Evolutionary conservation across 2,113 vertebrate species (phyloP).

Genomic region (Promerops cafer): DNA sequence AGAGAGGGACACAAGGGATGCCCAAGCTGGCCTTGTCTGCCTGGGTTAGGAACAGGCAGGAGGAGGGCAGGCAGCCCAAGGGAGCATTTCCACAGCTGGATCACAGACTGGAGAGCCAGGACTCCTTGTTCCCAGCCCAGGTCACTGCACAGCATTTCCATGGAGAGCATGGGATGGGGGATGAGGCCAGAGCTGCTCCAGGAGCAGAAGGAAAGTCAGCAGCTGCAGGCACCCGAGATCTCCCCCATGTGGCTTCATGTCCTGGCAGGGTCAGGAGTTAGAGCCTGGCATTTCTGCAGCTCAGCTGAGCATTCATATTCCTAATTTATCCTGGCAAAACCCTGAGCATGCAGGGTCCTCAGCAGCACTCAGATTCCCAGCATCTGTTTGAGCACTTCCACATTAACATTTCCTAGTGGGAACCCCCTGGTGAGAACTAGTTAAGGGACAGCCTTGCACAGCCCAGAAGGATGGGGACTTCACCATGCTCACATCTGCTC

Average conservation of each 20-base stretch:
- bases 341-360: not conserved
- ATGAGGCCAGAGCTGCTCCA: not conserved
- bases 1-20: rapidly evolving
- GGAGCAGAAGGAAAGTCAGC: not conserved
- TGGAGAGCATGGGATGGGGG: not conserved
- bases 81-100: not conserved
- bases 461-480: not conserved
- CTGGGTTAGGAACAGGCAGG: not conserved
- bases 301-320: not conserved
- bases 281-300: not conserved
- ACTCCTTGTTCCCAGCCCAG: not conserved
- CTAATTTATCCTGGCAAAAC: not conserved
- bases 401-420: not conserved
- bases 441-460: not conserved
- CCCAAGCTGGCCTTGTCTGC: not conserved
- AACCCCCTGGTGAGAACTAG: not conserved
- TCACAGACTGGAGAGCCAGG: not conserved
- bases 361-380: not conserved
- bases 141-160: not conserved
- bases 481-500: not conserved
- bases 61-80: not conserved
- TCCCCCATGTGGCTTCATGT: not conserved
- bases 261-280: not conserved
- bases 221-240: not conserved
- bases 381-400: not conserved